Conservation (phyloP, 2,888 invertebrate species). For the Dendrolimus houi region DNA sequence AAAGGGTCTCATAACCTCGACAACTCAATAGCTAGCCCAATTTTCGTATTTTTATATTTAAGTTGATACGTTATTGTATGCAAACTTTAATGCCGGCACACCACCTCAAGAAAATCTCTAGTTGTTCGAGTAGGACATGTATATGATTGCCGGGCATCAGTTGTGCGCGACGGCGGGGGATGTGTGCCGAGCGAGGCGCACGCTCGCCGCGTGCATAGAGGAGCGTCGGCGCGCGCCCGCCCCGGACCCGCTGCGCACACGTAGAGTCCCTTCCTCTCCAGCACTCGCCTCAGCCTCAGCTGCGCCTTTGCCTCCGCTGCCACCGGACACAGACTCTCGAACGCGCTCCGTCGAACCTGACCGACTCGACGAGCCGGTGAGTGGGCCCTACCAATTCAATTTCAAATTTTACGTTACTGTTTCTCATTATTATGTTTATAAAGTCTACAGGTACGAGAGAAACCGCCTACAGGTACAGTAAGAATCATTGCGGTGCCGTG, state of each 20-base stretch:
- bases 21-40: too few species aligned
- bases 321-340: conserved; percentile 4
- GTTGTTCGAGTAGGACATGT: background rate
- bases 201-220: conserved; percentile 56
- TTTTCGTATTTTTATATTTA: too few species aligned
- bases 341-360: conserved; percentile 5
- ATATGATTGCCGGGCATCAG: background rate
- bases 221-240: conserved; percentile 37
- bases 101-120: background rate
- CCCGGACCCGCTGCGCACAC: conserved; percentile 10
- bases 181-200: conserved; percentile 48
- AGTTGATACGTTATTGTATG: too few species aligned
- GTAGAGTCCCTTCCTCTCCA: conserved; percentile 11
- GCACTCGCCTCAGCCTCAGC: conserved; percentile 9
- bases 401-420: too few species aligned
- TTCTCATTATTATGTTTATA: too few species aligned
- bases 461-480: too few species aligned
- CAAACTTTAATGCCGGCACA: background rate
- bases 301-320: conserved; percentile 7
- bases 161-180: conserved; percentile 11
- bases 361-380: conserved; percentile 24
- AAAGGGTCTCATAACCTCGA: too few species aligned
- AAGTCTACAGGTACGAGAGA: too few species aligned
- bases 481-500: too few species aligned
- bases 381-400: conserved; percentile 23